Evolutionary conservation across 2,113 vertebrate genomes (phyloP).

Genomic region (Heterotis niloticus): DNA sequence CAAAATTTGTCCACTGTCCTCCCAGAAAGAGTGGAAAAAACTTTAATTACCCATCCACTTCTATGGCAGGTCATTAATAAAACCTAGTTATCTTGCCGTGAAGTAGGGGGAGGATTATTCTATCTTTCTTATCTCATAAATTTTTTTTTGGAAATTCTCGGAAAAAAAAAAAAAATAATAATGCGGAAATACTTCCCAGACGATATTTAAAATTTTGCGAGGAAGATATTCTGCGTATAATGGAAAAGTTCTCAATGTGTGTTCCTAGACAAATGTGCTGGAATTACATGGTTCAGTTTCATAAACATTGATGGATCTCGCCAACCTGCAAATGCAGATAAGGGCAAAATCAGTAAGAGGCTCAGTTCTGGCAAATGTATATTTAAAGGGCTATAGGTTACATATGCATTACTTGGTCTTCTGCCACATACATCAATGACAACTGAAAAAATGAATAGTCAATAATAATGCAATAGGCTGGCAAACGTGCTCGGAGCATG

Average conservation of each 20-base stretch:
- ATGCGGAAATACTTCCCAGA: conserved; percentile 69
- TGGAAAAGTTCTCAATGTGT: conserved; percentile 51
- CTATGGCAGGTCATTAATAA: conserved; percentile 99
- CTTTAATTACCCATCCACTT: conserved; percentile 90
- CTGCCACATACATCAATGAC: conserved; percentile 81
- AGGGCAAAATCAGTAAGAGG: conserved; percentile 70
- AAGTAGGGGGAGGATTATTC: conserved; percentile 72
- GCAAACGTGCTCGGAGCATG: conserved; percentile 40
- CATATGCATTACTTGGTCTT: conserved; percentile 73
- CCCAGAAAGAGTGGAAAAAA: conserved; percentile 64
- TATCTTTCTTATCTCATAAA: conserved; percentile 91
- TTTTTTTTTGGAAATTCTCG: conserved; percentile 85
- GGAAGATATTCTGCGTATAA: conserved; percentile 55
- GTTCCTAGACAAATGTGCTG: conserved; percentile 58
- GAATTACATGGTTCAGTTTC: conserved; percentile 68
- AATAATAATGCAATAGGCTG: conserved; percentile 51
- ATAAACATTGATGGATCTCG: conserved; percentile 84
- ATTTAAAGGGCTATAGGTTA: conserved; percentile 77
- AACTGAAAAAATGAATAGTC: conserved; percentile 65
- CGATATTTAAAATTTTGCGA: conserved; percentile 69
- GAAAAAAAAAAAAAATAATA: conserved; percentile 80
- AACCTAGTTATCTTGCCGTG: conserved; percentile 85
- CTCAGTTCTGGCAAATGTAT: conserved; percentile 71
- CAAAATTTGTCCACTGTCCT: conserved; percentile 91
- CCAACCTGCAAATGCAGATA: conserved; percentile 95